Base-by-base conservation (phyloP, 2,797 vertebrate genomes). In the Triplophysa bombifrons region DNA sequence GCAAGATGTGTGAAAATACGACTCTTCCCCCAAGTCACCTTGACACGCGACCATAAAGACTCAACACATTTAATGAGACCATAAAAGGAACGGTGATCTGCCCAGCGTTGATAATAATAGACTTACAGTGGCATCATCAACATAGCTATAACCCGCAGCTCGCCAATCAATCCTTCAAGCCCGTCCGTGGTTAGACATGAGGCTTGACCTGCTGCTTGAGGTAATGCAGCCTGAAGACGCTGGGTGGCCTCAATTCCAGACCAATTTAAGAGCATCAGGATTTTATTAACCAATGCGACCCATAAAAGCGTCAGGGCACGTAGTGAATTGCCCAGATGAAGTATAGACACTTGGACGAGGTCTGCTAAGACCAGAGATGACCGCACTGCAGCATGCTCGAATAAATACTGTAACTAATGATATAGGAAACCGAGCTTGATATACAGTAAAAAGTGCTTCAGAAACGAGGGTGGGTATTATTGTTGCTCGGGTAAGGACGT, bases 61-160 rank as follows among this genome's bases (percentile, higher is more conserved):
- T 74, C 81, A 69, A 76, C 71, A 72, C 55, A 78, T 63, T 76
- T 64, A 84, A 85, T 78, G 79, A 58, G 50, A 63, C 66, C 70
- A 61, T 83, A 83, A 56, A 87, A 77, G 80, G 83, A 70, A 82
- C 64, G 58, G 76, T 71, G 78, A 80, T 83, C 72, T 76, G 74
- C 70, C 83, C 78, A 77, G 61, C 61, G 60, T 48, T 75, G 71
- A 82, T 75, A 84, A 81, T 84, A 83, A 89, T 82, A 86, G 82
- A 85, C 83, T 84, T 83, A 82, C 61, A 63, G 67, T 73, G 80
- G 84, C 38, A 85, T 86, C 69, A 83, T 84, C 81, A 84, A 82
- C 83, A 82, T 81, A 85, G 81, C 76, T 83, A 72, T 53, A 67
- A 82, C 75, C 72, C 80, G 60, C 78, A 80, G 72, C 82, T 80